Evolutionary conservation across 2,113 vertebrate species (phyloP).

Genomic region (Dasypus novemcinctus): DNA sequence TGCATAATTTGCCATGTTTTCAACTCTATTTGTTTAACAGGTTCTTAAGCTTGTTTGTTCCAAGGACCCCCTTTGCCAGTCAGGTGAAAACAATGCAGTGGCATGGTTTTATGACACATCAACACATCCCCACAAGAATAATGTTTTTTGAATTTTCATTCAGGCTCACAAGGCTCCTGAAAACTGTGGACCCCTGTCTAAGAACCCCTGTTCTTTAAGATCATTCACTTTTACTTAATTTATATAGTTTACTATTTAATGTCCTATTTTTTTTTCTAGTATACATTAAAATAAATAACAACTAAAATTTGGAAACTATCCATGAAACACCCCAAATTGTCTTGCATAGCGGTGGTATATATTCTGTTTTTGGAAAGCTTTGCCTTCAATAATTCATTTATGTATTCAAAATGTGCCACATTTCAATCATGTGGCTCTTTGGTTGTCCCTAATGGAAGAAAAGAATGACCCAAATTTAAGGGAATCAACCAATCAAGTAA

Average conservation of each 20-base stretch:
- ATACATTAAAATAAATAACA: background rate
- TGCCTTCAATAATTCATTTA: background rate
- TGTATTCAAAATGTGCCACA: background rate
- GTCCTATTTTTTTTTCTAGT: background rate
- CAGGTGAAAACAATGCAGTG: too few relatives aligned
- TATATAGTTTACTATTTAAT: background rate
- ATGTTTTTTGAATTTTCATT: too few relatives aligned
- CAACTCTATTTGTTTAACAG: background rate
- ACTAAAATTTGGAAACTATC: background rate
- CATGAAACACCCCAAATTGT: background rate
- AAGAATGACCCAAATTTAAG: background rate
- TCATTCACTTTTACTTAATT: background rate
- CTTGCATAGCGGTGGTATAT: background rate
- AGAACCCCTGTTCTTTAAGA: background rate
- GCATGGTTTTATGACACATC: too few relatives aligned
- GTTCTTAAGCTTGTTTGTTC: too few relatives aligned
- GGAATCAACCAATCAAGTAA: background rate
- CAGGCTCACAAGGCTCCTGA: too few relatives aligned
- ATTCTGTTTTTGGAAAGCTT: background rate
- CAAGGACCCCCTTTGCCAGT: too few relatives aligned
- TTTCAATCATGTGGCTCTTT: background rate
- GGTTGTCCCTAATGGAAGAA: background rate
- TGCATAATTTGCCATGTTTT: background rate
- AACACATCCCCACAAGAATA: too few relatives aligned
- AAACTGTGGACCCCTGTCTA: too few relatives aligned